Percentiles rank a stretch among this genome's conserved stretches.
Conservation (phyloP, 1,140 invertebrate genomes). For the Drepana arcuata region DNA sequence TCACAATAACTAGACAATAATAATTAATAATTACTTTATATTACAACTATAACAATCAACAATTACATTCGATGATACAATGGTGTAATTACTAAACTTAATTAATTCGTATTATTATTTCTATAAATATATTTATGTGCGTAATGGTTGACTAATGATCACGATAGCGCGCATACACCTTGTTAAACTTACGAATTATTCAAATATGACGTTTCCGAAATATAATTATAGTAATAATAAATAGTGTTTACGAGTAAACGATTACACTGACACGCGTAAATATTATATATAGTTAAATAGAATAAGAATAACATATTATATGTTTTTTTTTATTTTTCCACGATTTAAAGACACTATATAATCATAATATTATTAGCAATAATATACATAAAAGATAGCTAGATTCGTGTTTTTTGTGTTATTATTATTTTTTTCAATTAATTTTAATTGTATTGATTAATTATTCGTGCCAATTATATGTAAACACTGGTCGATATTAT, state of each 20-base stretch:
- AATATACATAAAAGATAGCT: constrained; percentile 14
- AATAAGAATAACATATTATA: no score
- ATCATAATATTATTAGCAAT: constrained; percentile 5
- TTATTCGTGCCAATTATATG: no score
- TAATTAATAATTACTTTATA: constrained; percentile 36
- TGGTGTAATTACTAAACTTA: constrained; percentile 29
- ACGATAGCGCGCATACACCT: constrained; percentile 14
- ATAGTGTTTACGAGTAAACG: no score
- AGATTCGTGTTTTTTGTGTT: constrained; percentile 7
- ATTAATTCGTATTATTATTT: constrained; percentile 57
- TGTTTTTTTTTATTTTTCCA: no score
- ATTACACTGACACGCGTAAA: no score
- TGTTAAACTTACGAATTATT: constrained; percentile 10
- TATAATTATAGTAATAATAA: no score
- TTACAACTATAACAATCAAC: constrained; percentile 61
- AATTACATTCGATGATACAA: constrained; percentile 63
- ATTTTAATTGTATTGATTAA: no score
- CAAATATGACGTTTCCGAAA: no score
- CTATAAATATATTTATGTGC: constrained; percentile 44
- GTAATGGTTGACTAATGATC: constrained; percentile 31
- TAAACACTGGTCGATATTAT: constrained; percentile 18
- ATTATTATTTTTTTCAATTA: constrained; percentile 7
- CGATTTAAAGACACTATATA: no score
- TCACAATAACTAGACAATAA: constrained; percentile 63
- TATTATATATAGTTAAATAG: no score